A percentile compares a stretch with the other conserved stretches of the same genome.
Evolutionary conservation across 2,113 vertebrate species (phyloP).

Genomic region (Rhadina sibilatrix): DNA sequence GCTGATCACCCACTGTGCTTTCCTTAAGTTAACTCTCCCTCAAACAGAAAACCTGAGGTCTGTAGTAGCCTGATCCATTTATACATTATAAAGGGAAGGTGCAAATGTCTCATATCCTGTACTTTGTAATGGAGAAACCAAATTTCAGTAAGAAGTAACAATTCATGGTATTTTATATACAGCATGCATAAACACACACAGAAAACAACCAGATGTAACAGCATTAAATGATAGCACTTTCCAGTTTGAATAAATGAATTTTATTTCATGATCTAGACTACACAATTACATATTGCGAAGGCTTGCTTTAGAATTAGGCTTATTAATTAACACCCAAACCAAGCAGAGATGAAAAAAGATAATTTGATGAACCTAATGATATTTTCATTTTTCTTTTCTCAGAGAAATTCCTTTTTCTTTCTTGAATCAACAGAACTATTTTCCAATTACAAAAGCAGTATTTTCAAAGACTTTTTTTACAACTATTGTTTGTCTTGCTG

Average conservation of each 20-base stretch:
- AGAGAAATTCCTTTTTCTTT: not conserved
- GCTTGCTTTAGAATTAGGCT: not conserved
- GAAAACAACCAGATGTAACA: not conserved
- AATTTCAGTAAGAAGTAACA: not conserved
- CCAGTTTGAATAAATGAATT: not conserved
- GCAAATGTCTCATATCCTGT: not conserved
- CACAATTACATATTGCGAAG: not conserved
- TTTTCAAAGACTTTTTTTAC: not conserved
- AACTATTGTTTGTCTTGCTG: not conserved
- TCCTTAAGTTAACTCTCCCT: not conserved
- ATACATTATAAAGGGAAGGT: not conserved
- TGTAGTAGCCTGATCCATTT: not conserved
- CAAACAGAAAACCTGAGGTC: not conserved
- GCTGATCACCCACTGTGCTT: fast-evolving
- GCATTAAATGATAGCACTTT: not conserved
- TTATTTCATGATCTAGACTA: not conserved
- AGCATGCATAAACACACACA: fast-evolving
- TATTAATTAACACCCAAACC: not conserved
- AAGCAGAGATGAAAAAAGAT: not conserved
- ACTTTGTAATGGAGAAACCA: not conserved
- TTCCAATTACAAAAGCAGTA: not conserved
- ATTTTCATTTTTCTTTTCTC: not conserved
- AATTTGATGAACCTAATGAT: not conserved
- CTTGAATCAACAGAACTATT: not conserved
- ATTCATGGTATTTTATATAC: not conserved